phyloP scores from a whole-genome alignment of 2,888 invertebrate genomes.

The Eurytoma californica region DNA sequence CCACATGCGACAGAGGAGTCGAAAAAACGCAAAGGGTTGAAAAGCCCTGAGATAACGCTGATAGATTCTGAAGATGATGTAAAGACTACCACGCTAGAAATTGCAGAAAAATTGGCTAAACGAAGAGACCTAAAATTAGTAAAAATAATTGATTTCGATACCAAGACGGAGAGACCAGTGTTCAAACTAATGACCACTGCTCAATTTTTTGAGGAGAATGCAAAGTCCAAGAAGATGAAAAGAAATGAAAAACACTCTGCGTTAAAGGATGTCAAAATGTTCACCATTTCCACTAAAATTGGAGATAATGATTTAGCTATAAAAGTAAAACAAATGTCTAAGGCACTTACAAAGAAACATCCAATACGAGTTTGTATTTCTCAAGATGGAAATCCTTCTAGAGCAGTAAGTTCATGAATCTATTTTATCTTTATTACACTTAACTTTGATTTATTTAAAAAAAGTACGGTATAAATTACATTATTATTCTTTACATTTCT shows the following conservation, averaged over 20 bases:
- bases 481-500: not conserved
- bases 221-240: slow-evolving; percentile 58
- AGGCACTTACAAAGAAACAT: slow-evolving; percentile 68
- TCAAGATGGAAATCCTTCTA: slow-evolving; percentile 58
- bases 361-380: slow-evolving; percentile 67
- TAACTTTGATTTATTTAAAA: not conserved
- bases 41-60: slow-evolving; percentile 78
- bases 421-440: not conserved
- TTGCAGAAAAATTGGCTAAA: slow-evolving; percentile 83
- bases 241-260: slow-evolving; percentile 35
- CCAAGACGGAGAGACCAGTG: slow-evolving; percentile 81
- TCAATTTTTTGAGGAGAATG: slow-evolving; percentile 79
- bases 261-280: slow-evolving; percentile 65
- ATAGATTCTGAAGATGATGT: slow-evolving; percentile 78
- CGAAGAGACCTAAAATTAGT: slow-evolving; percentile 83
- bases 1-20: slow-evolving; percentile 43
- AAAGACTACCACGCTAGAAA: slow-evolving; percentile 80
- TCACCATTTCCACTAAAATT: slow-evolving; percentile 69
- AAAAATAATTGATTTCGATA: slow-evolving; percentile 81
- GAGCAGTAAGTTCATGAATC: slow-evolving; percentile 58
- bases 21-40: slow-evolving; percentile 67
- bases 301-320: slow-evolving; percentile 69
- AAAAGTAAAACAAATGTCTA: slow-evolving; percentile 69
- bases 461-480: not conserved
- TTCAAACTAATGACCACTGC: slow-evolving; percentile 81